Conservation (phyloP, 2,797 vertebrate species). For the Channa striata region DNA sequence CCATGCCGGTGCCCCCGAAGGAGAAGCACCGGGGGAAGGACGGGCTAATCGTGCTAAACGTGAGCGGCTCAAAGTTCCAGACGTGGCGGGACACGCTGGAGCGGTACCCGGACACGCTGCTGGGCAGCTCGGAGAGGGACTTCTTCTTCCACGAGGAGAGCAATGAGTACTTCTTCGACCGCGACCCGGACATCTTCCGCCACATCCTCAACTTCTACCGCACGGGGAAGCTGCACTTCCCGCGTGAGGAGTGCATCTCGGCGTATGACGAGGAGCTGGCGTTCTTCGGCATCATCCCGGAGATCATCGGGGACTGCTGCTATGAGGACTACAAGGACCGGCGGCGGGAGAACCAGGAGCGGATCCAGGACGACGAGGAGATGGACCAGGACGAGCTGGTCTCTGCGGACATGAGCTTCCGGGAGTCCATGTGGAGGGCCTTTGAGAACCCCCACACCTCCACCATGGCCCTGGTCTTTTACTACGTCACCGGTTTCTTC, state of each 20-base stretch:
- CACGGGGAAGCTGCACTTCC: slow-evolving; percentile 95
- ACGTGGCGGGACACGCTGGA: slow-evolving; percentile 96
- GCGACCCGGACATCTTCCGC: slow-evolving; percentile 96
- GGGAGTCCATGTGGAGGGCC: slow-evolving; percentile 94
- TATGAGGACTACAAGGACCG: slow-evolving; percentile 99
- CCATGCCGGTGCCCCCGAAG: slow-evolving; percentile 90
- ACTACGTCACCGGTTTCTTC: slow-evolving; percentile 98
- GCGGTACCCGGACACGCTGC: slow-evolving; percentile 94
- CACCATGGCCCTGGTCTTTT: slow-evolving; percentile 96
- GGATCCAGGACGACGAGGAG: slow-evolving; percentile 93
- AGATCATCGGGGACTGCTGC: slow-evolving; percentile 97
- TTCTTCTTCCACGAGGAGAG: slow-evolving; percentile 96
- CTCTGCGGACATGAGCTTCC: slow-evolving; percentile 85
- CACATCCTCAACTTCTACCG: slow-evolving; percentile 98
- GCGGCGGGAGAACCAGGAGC: slow-evolving; percentile 93
- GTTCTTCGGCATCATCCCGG: slow-evolving; percentile 96
- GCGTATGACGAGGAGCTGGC: slow-evolving; percentile 96
- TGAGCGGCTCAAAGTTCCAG: slow-evolving; percentile 95
- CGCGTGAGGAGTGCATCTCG: slow-evolving; percentile 95
- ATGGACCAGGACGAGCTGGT: slow-evolving; percentile 84
- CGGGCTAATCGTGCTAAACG: slow-evolving; percentile 92
- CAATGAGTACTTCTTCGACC: slow-evolving; percentile 96
- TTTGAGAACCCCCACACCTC: slow-evolving; percentile 98
- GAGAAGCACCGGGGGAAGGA: slow-evolving; percentile 86
- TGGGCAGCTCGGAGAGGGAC: slow-evolving; percentile 95